Base-by-base conservation (phyloP, 2,797 vertebrate species). In the Pangasius macronema region DNA sequence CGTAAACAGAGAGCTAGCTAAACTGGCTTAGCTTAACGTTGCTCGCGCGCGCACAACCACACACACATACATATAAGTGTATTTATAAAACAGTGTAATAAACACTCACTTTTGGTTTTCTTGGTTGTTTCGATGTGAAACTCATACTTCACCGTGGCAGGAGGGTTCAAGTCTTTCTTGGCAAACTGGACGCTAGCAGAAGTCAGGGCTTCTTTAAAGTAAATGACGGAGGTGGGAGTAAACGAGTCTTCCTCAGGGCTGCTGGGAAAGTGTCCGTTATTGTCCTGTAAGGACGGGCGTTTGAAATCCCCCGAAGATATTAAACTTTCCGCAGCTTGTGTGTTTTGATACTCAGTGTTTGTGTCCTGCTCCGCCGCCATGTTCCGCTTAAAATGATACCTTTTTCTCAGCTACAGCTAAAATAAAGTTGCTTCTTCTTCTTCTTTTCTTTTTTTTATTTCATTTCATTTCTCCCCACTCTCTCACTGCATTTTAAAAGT, bases 191-290 rank as follows among this genome's bases (percentile, higher is more conserved):
- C 27, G 89, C 89, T 95, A 0, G 94, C 92, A 16, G 95, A 95
- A 92, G 87, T 91, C 39, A 95, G 77, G n/a, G 95, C 95, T 92
- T 96, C 96, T 91, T 94, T 95, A 87, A 96, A 96, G 90, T 94
- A 96, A 13, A 96, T 96, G 55, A 96, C 95, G 0, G 96, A 96
- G 5, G 95, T 96, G 0, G 96, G 95, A 3, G 95, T 95, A 0
- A 96, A 93, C 42, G 94, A 94, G 70, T 85, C 72, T 73, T 96
- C 96, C 1, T 96, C 96, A 5, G 95, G 95, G 42, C 94, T 95
- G 86, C 92, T 86, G 39, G 55, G 92, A 0, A 67, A 80, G 72
- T 93, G 94, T 67, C 95, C 94, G 67, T 95, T 95, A 87, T 93
- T 92, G 42, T 95, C 94, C 0, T 92, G 90, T 18, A 92, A 88